Percentiles rank a stretch among this genome's conserved stretches.
Evolutionary conservation across 2,888 invertebrate species (phyloP).

Genomic region (Vanessa cardui): DNA sequence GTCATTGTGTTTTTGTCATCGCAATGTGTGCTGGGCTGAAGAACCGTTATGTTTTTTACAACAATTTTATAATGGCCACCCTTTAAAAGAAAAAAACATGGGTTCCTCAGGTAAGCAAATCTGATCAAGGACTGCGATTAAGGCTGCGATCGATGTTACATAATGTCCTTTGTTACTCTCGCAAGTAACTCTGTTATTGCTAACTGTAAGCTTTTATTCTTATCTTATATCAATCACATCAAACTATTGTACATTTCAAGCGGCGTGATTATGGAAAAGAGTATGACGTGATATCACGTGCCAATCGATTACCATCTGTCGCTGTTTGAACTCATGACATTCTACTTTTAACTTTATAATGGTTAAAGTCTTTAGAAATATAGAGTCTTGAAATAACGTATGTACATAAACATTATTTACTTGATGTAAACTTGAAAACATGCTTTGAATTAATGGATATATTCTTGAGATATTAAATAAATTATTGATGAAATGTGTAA

Average conservation of each 20-base stretch:
- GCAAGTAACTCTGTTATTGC: slow-evolving; percentile 56
- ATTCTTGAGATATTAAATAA: no score
- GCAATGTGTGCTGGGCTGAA: slow-evolving; percentile 76
- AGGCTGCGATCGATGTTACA: slow-evolving; percentile 62
- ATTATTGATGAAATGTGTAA: no score
- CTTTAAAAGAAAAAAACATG: slow-evolving; percentile 67
- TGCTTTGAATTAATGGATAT: no score
- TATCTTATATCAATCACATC: slow-evolving; percentile 39
- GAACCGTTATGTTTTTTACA: slow-evolving; percentile 76
- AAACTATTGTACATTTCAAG: slow-evolving; percentile 31
- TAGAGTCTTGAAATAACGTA: no score
- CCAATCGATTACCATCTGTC: slow-evolving; percentile 25
- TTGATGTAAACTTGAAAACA: no score
- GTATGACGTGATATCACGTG: slow-evolving; percentile 21
- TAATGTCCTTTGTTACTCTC: slow-evolving; percentile 57
- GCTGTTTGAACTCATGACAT: slow-evolving; percentile 12
- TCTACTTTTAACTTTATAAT: neutral
- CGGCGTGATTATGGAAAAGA: slow-evolving; percentile 35
- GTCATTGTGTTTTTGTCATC: slow-evolving; percentile 74
- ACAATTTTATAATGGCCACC: slow-evolving; percentile 70
- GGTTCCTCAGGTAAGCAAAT: slow-evolving; percentile 60
- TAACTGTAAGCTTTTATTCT: slow-evolving; percentile 63
- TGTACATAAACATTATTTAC: no score
- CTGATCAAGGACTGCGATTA: slow-evolving; percentile 71
- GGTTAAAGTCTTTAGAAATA: no score